Evolutionary conservation across 2,113 vertebrate species (phyloP).

Genomic region (Martes martes): DNA sequence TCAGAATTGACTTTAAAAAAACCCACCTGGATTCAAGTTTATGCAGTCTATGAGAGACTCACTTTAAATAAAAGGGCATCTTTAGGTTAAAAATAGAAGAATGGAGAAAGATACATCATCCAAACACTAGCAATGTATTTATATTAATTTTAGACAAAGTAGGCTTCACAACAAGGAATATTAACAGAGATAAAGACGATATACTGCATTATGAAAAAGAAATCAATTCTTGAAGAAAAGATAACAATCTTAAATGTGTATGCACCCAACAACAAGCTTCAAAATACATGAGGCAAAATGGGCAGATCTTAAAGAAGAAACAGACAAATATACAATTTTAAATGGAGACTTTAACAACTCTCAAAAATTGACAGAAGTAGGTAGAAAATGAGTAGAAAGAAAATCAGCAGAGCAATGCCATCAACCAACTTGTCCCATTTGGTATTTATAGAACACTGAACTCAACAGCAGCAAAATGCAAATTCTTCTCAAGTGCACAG

Average conservation of each 20-base stretch:
- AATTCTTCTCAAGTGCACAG: background rate
- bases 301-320: background rate
- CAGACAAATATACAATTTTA: background rate
- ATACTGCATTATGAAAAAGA: background rate
- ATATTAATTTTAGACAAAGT: background rate
- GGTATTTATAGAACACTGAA: background rate
- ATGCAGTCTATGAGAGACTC: background rate
- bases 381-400: background rate
- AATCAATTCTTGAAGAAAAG: background rate
- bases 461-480: background rate
- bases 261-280: background rate
- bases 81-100: background rate
- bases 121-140: background rate
- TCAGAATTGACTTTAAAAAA: background rate
- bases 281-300: background rate
- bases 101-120: background rate
- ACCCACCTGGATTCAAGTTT: background rate
- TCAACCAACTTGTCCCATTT: background rate
- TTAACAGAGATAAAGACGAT: background rate
- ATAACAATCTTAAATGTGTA: background rate
- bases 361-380: background rate
- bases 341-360: background rate
- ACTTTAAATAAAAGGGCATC: background rate
- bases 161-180: background rate
- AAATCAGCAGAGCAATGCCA: background rate